Percentiles rank a stretch among this genome's conserved stretches.
Conservation (phyloP, 2,797 vertebrate genomes). For the Monodelphis domestica region DNA sequence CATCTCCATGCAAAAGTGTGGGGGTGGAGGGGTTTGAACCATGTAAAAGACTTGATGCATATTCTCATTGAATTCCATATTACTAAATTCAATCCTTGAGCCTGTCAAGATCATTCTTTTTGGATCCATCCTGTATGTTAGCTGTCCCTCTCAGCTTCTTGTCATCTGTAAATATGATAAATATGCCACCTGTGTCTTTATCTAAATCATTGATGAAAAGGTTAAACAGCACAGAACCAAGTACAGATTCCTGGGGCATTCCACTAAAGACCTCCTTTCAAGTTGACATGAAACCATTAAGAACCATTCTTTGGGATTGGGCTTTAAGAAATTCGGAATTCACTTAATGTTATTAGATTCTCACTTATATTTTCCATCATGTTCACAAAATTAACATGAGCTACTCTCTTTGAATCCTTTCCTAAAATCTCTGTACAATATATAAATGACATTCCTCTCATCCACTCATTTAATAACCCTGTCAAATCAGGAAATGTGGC, state of each 20-base stretch:
- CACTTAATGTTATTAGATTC: background rate
- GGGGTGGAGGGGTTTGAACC: background rate
- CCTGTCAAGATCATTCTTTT: background rate
- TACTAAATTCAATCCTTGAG: background rate
- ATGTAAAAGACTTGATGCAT: background rate
- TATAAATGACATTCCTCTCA: background rate
- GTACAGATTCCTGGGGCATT: background rate
- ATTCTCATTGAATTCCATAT: background rate
- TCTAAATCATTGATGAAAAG: background rate
- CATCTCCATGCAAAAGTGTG: background rate
- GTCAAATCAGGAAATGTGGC: background rate
- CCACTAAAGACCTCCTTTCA: background rate
- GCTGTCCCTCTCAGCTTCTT: background rate
- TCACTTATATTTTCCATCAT: background rate
- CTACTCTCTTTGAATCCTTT: background rate
- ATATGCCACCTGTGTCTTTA: background rate
- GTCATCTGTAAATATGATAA: background rate
- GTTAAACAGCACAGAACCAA: background rate
- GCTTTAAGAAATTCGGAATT: background rate
- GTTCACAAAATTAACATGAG: background rate
- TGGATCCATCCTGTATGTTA: background rate
- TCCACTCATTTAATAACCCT: background rate
- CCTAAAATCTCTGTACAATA: background rate
- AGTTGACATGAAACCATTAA: background rate
- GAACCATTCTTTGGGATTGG: background rate